Conservation (phyloP, 2,888 invertebrate species). For the Bruchidius siliquastri region DNA sequence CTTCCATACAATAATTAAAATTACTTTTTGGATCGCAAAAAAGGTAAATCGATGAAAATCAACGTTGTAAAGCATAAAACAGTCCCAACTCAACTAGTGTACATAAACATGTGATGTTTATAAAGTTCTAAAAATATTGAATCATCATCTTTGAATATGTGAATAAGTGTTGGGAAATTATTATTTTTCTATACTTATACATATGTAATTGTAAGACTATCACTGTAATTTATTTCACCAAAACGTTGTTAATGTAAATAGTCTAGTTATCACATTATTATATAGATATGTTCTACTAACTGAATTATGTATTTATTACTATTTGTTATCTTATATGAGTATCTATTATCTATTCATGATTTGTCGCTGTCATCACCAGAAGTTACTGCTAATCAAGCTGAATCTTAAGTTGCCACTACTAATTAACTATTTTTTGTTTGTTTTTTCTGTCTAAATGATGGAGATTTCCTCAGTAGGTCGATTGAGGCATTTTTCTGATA, state of each 20-base stretch:
- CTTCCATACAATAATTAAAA: too few relatives aligned
- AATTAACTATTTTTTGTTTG: too few relatives aligned
- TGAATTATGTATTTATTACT: constrained; percentile 1
- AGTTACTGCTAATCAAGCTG: background rate
- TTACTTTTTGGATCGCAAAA: too few relatives aligned
- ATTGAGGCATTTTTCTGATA: too few relatives aligned
- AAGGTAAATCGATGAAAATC: too few relatives aligned
- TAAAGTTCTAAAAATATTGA: constrained; percentile 4
- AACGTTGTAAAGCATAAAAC: too few relatives aligned
- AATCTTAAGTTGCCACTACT: too few relatives aligned
- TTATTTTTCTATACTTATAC: constrained; percentile 1
- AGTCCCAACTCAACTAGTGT: too few relatives aligned
- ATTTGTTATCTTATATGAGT: background rate
- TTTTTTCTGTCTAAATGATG: too few relatives aligned
- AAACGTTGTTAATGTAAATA: constrained; percentile 17
- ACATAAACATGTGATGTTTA: background rate
- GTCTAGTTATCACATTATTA: constrained; percentile 9
- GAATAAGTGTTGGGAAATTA: background rate
- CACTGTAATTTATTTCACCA: constrained; percentile 13
- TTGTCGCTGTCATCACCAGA: background rate
- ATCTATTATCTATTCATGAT: background rate
- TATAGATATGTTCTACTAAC: background rate
- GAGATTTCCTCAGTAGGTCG: too few relatives aligned
- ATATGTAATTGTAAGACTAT: constrained; percentile 13
- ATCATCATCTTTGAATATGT: constrained; percentile 8